Evolutionary conservation across 2,797 vertebrate genomes (phyloP).

Genomic region (Rhinophrynus dorsalis): DNA sequence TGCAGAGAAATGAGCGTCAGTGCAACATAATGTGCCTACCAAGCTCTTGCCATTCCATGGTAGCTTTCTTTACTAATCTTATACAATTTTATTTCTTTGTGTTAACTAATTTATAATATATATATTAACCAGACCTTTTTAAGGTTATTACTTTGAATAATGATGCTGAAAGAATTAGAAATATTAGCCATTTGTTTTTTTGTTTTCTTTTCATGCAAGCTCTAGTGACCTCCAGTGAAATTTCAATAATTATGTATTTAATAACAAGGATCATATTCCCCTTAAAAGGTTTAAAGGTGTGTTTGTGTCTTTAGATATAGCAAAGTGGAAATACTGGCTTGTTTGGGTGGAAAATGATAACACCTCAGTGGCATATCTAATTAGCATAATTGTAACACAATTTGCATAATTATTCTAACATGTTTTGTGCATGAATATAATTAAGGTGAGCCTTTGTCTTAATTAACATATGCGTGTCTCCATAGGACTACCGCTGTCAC

Average conservation of each 20-base stretch:
- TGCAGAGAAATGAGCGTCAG: too few species aligned
- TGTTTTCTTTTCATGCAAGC: background rate
- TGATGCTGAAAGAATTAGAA: too few species aligned
- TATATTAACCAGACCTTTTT: too few species aligned
- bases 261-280: background rate
- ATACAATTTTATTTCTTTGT: too few species aligned
- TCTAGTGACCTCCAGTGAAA: background rate
- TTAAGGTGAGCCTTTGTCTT: slow-evolving; percentile 37
- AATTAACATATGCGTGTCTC: slow-evolving; percentile 42
- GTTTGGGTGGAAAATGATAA: slow-evolving; percentile 17
- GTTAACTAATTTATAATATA: too few species aligned
- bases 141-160: too few species aligned
- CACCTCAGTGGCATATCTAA: slow-evolving; percentile 34
- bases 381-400: slow-evolving; percentile 40
- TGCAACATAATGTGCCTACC: too few species aligned
- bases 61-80: too few species aligned
- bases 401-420: slow-evolving; percentile 41
- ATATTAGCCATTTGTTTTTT: too few species aligned
- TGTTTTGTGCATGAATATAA: slow-evolving; percentile 39
- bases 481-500: slow-evolving; percentile 30
- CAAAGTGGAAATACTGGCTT: background rate
- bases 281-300: slow-evolving; percentile 6
- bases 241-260: background rate
- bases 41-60: too few species aligned
- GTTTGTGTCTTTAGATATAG: background rate